Percentiles rank a stretch among this genome's conserved stretches.
Conservation (phyloP, 2,113 vertebrate genomes). For the Pyrgilauda ruficollis region DNA sequence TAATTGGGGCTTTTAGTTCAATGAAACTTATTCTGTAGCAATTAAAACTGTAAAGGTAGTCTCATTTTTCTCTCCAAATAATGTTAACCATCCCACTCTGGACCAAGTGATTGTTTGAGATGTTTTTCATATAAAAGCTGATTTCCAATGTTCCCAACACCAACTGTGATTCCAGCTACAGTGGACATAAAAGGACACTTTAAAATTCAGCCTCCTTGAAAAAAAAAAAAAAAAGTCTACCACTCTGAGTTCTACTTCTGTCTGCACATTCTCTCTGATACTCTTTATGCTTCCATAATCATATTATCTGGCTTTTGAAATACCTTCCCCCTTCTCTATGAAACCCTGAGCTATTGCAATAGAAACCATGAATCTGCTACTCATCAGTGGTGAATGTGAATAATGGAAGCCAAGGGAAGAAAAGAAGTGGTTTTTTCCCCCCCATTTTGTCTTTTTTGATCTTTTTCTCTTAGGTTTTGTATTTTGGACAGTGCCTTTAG, state of each 20-base stretch:
- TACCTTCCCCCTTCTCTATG: neutral
- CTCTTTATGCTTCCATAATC: neutral
- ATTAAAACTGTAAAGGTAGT: neutral
- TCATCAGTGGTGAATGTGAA: neutral
- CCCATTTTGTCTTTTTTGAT: neutral
- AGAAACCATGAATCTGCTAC: neutral
- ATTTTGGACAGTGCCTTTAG: neutral
- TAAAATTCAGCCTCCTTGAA: neutral
- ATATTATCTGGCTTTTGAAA: neutral
- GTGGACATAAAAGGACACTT: neutral
- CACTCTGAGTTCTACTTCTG: neutral
- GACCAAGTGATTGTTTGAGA: neutral
- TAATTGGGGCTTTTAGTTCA: neutral
- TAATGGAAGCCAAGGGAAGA: neutral
- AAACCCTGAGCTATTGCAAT: neutral
- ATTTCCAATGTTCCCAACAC: neutral
- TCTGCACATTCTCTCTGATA: neutral
- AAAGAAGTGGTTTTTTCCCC: neutral
- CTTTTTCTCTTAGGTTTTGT: neutral
- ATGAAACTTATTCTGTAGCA: neutral
- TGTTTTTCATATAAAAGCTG: neutral
- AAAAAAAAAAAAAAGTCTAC: neutral
- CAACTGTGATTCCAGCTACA: neutral
- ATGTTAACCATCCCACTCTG: neutral
- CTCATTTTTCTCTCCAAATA: neutral